Conservation (phyloP, 2,888 invertebrate genomes). For the Clanis bilineata region DNA sequence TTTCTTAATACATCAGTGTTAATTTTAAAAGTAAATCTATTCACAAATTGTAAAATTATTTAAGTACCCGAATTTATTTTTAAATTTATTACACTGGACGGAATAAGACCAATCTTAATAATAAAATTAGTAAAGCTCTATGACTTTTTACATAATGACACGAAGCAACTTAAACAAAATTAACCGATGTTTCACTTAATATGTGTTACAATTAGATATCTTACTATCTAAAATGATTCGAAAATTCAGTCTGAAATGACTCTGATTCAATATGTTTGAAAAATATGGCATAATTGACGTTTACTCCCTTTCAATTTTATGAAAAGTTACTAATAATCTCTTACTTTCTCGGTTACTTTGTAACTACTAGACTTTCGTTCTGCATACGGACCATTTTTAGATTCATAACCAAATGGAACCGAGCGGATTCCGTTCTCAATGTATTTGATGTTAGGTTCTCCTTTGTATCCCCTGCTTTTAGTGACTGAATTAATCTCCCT, state of each 20-base stretch:
- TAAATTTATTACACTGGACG: slow-evolving; percentile 57
- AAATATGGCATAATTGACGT: slow-evolving; percentile 62
- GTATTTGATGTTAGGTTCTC: slow-evolving; percentile 78
- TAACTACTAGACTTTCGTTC: slow-evolving; percentile 75
- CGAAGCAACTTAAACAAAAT: slow-evolving; percentile 52
- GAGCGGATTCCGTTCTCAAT: slow-evolving; percentile 77
- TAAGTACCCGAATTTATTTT: slow-evolving; percentile 38
- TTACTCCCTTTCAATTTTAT: slow-evolving; percentile 30
- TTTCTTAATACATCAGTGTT: slow-evolving; percentile 47
- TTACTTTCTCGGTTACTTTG: slow-evolving; percentile 72
- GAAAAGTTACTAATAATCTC: slow-evolving; percentile 67
- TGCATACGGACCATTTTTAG: slow-evolving; percentile 63
- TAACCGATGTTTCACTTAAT: slow-evolving; percentile 54
- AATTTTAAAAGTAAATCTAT: slow-evolving; percentile 52
- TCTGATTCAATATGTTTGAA: slow-evolving; percentile 54
- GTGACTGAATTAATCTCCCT: slow-evolving; percentile 87
- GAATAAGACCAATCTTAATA: slow-evolving; percentile 52
- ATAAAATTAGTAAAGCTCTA: slow-evolving; percentile 78
- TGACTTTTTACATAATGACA: slow-evolving; percentile 74
- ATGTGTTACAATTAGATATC: slow-evolving; percentile 56
- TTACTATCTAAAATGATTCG: slow-evolving; percentile 61
- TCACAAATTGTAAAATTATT: slow-evolving; percentile 50
- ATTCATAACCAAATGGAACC: slow-evolving; percentile 57
- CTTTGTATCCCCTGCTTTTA: slow-evolving; percentile 82
- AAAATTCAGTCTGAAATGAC: slow-evolving; percentile 72